Conservation (phyloP, 2,888 invertebrate genomes). For the Pseudococcus viburni region DNA sequence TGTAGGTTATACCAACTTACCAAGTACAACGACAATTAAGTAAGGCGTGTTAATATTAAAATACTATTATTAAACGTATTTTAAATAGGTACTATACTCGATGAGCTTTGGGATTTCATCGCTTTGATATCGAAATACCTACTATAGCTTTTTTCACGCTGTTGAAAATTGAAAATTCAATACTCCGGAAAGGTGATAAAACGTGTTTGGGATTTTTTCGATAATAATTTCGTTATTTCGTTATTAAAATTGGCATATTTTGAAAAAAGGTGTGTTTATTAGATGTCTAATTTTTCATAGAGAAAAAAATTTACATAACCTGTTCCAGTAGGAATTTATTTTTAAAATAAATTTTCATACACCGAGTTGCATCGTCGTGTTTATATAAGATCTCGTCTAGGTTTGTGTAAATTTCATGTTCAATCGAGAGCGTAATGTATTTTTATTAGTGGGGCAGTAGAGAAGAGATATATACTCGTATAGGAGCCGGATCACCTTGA, state of each 20-base stretch:
- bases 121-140: too few species aligned
- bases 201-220: not conserved
- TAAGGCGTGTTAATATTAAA: constrained; percentile 28
- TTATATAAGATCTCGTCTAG: not conserved
- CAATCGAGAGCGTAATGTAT: not conserved
- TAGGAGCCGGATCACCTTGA: constrained; percentile 24
- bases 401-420: not conserved
- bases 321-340: not conserved
- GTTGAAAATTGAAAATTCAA: not conserved
- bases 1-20: not conserved
- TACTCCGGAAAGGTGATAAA: not conserved
- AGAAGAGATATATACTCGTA: not conserved
- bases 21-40: constrained; percentile 28
- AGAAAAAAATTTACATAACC: constrained; percentile 33
- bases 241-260: not conserved
- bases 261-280: constrained; percentile 5
- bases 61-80: constrained; percentile 9
- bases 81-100: not conserved
- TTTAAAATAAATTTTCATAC: constrained; percentile 29
- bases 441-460: constrained; percentile 39
- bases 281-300: not conserved
- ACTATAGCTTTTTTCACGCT: not conserved
- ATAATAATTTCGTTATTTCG: constrained; percentile 28
- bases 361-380: constrained; percentile 17
- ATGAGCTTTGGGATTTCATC: not conserved